Percentiles rank a stretch among this genome's conserved stretches.
Evolutionary conservation across 92 coral and sea anemone species (phyloP).

Genomic region (Palythoa heliodiscus): DNA sequence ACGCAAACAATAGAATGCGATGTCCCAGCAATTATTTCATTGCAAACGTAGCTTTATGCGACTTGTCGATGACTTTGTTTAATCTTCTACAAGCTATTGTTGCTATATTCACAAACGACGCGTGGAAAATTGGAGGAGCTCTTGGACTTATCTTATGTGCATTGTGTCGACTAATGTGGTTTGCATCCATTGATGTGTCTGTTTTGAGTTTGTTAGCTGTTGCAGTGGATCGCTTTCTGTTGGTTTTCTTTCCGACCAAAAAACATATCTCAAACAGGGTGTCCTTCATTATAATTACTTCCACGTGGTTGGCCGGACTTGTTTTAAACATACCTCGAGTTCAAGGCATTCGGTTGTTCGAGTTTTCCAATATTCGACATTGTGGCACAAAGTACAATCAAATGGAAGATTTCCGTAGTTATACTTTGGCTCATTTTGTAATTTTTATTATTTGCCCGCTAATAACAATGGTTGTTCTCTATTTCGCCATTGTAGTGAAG

Average conservation of each 20-base stretch:
- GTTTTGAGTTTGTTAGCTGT: constrained; percentile 29
- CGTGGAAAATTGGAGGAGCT: constrained; percentile 1
- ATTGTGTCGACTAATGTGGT: constrained; percentile 27
- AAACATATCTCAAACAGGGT: constrained; percentile 11
- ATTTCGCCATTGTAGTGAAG: constrained; percentile 24
- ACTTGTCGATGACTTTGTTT: constrained; percentile 39
- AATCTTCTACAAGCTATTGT: constrained; percentile 41
- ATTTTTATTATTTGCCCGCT: not conserved
- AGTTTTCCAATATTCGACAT: not conserved
- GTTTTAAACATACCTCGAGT: constrained; percentile 15
- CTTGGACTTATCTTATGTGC: constrained; percentile 26
- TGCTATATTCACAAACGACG: constrained; percentile 22
- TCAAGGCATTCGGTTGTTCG: constrained; percentile 6
- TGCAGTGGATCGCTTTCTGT: constrained; percentile 30
- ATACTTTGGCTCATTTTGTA: constrained; percentile 24
- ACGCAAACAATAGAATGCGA: constrained; percentile 35
- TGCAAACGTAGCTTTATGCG: constrained; percentile 30
- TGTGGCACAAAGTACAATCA: constrained; percentile 6
- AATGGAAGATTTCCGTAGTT: constrained; percentile 15
- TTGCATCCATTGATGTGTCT: constrained; percentile 34
- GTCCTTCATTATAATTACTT: not conserved
- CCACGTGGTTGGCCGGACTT: constrained; percentile 14
- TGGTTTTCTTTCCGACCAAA: constrained; percentile 28
- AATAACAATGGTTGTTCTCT: not conserved
- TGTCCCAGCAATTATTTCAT: constrained; percentile 32